Conservation (phyloP, 2,888 invertebrate genomes). For the Alviniconcha strummeri region DNA sequence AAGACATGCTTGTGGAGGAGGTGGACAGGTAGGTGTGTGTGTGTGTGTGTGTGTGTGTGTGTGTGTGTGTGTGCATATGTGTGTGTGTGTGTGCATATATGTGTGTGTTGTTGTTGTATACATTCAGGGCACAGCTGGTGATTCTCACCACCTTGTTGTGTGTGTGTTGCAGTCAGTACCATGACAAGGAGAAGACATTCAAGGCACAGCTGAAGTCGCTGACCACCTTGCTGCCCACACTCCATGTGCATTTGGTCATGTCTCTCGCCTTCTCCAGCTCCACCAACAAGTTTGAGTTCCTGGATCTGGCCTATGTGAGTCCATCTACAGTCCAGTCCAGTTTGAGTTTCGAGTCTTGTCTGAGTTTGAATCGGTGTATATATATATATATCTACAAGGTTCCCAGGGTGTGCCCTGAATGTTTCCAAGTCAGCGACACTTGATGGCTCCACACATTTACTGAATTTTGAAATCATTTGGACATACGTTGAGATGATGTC, state of each 20-base stretch:
- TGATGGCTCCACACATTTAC: no score
- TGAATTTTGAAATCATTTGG: no score
- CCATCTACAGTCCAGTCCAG: no score
- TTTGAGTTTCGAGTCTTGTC: not conserved
- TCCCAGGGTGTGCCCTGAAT: no score
- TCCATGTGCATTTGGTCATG: constrained; percentile 82
- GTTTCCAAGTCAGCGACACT: no score
- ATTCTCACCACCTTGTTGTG: no score
- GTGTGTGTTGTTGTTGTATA: not conserved
- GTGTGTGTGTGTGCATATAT: not conserved
- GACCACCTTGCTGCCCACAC: constrained; percentile 81
- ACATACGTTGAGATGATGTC: no score
- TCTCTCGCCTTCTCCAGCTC: constrained; percentile 83
- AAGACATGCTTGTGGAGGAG: constrained; percentile 80
- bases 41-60: not conserved
- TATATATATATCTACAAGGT: not conserved
- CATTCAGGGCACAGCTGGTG: no score
- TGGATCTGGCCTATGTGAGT: constrained; percentile 80
- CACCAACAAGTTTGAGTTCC: constrained; percentile 84
- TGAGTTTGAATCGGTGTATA: not conserved
- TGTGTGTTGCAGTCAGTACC: constrained; percentile 72
- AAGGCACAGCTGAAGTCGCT: constrained; percentile 77
- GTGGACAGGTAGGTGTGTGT: constrained; percentile 78
- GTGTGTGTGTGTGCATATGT: not conserved
- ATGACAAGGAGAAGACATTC: constrained; percentile 77